Evolutionary conservation across 2,888 invertebrate genomes (phyloP).

Genomic region (Phorcus lineatus): DNA sequence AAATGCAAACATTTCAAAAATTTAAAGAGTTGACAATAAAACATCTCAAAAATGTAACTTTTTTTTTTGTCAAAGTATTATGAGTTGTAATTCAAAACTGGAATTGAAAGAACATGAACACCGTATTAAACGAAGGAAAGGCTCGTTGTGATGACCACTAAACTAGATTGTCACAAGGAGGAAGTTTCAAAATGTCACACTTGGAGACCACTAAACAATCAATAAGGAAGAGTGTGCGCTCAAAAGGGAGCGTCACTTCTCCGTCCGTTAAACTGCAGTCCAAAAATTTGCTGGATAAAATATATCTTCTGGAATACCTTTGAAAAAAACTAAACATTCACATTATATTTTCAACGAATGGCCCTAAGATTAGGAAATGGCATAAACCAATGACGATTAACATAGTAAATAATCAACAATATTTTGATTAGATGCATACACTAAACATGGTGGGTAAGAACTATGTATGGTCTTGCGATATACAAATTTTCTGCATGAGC

Average conservation of each 20-base stretch:
- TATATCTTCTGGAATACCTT: constrained; percentile 56
- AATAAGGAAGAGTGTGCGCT: constrained; percentile 54
- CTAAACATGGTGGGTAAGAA: constrained; percentile 46
- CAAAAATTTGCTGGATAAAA: constrained; percentile 53
- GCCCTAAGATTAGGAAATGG: constrained; percentile 38
- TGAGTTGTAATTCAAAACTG: constrained; percentile 45
- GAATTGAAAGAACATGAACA: constrained; percentile 63
- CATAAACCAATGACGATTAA: constrained; percentile 35
- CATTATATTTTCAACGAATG: constrained; percentile 26
- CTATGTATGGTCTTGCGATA: constrained; percentile 24
- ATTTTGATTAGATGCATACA: constrained; percentile 41
- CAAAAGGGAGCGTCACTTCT: constrained; percentile 71
- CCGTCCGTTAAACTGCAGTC: constrained; percentile 43
- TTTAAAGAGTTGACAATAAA: constrained; percentile 16
- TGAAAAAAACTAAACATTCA: constrained; percentile 49
- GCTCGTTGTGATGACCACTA: constrained; percentile 65
- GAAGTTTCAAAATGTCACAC: constrained; percentile 22
- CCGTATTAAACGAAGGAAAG: constrained; percentile 56
- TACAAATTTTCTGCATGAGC: constrained; percentile 42
- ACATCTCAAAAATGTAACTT: constrained; percentile 33
- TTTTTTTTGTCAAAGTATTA: constrained; percentile 35
- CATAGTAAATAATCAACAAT: constrained; percentile 32
- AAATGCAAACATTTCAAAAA: constrained; percentile 44
- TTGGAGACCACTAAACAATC: constrained; percentile 16
- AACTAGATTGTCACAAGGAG: constrained; percentile 64